These are phyloP conservation scores for Azorinus chamasolen DNA, from an alignment of 2,888 invertebrate species.

Conservation along the genomic window DNA sequence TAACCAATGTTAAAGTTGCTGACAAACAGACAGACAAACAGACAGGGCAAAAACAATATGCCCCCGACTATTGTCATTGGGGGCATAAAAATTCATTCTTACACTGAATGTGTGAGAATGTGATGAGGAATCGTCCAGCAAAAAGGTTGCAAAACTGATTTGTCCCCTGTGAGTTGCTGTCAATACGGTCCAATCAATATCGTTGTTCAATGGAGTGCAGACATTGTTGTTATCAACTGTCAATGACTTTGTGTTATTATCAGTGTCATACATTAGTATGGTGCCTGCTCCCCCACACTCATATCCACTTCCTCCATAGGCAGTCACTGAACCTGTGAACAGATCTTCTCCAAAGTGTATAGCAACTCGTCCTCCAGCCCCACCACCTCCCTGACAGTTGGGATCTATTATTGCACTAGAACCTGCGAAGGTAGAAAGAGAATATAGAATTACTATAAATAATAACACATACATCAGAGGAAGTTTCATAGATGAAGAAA, in stretches of 20 bases:
- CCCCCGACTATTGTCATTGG: too few relatives aligned
- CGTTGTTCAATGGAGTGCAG: constrained; percentile 62
- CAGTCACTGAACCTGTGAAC: constrained; percentile 62
- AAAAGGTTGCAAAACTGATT: constrained; percentile 75
- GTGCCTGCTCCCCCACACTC: constrained; percentile 82
- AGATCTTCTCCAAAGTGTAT: constrained; percentile 62
- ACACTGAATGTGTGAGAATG: constrained; percentile 52
- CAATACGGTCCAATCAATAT: constrained; percentile 67
- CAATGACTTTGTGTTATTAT: constrained; percentile 53
- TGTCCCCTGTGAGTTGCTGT: constrained; percentile 69
- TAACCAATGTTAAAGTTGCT: too few relatives aligned
- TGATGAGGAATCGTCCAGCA: constrained; percentile 64
- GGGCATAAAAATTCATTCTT: too few relatives aligned
- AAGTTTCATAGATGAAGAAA: not conserved
- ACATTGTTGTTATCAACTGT: constrained; percentile 71
- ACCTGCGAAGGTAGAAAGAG: not conserved
- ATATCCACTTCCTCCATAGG: constrained; percentile 71
- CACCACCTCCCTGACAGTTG: constrained; percentile 74
- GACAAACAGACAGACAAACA: too few relatives aligned
- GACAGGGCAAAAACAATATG: too few relatives aligned
- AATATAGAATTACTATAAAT: not conserved
- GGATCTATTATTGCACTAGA: constrained; percentile 7
- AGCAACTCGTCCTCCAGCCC: constrained; percentile 77
- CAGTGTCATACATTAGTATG: constrained; percentile 50
- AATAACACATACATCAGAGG: not conserved